phyloP scores from a whole-genome alignment of 2,113 vertebrate genomes.

The Syngnathus scovelli region DNA sequence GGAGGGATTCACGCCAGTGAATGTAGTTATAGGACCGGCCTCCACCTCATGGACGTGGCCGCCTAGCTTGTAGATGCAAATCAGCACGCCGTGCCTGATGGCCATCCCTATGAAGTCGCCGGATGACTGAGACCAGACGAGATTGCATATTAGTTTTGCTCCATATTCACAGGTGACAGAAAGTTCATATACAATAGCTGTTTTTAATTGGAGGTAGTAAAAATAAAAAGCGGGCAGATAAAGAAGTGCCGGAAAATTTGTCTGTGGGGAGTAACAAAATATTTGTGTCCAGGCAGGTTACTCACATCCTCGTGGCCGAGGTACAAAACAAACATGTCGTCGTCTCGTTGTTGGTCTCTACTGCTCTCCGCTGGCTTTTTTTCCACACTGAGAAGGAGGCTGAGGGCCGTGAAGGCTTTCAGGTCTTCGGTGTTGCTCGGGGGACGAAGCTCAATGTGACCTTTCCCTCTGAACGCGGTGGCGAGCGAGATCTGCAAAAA shows the following conservation, averaged over 20 bases:
- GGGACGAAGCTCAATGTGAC: constrained; percentile 78
- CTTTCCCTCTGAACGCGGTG: constrained; percentile 80
- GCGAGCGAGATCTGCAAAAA: constrained; percentile 35
- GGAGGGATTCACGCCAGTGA: constrained; percentile 45
- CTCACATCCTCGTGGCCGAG: constrained; percentile 80
- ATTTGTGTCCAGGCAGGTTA: neutral
- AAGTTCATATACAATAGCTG: too few species aligned
- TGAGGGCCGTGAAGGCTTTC: constrained; percentile 79
- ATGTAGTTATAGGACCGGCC: constrained; percentile 56
- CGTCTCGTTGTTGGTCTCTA: constrained; percentile 25
- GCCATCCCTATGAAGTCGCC: constrained; percentile 82
- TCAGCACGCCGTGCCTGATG: constrained; percentile 64
- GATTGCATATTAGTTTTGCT: neutral
- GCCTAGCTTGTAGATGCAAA: constrained; percentile 79
- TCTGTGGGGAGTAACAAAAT: neutral
- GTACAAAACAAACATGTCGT: constrained; percentile 79
- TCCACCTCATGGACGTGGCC: constrained; percentile 63
- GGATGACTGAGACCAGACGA: constrained; percentile 54
- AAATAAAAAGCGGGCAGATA: neutral
- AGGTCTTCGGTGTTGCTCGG: constrained; percentile 76
- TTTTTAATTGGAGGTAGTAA: neutral
- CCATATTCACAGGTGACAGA: neutral
- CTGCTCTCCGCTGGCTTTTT: constrained; percentile 6
- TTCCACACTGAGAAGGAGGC: constrained; percentile 75
- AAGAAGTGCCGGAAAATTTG: neutral